Evolutionary conservation across 2,888 invertebrate species (phyloP), one percentile per base, ranked within the genome.

Genomic region (Uropetala carovei): DNA sequence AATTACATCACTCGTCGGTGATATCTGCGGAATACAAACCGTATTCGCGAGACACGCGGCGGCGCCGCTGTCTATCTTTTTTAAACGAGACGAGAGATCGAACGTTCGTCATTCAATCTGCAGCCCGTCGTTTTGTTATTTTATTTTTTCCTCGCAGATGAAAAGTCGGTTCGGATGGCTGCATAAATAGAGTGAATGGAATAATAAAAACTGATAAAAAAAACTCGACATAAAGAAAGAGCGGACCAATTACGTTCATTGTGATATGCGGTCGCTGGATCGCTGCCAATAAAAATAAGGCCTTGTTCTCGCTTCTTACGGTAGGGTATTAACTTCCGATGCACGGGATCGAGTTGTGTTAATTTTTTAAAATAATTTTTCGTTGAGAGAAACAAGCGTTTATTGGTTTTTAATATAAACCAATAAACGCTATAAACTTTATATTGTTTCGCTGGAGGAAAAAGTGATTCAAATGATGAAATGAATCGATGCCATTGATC

Each of bases 261-360:
- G 27, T 13, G 75, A 75, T 75, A 75, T 75, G 75, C 75, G 75
- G 75, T 75, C 75, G 22, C 75, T 75, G 75, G 27, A 75, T 75
- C 22, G 27, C 22, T 27, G 75, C 22, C 14, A 27, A 11, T 22
- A 27, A 11, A 75, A 75, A 75, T 27, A 75, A 27, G 75, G 27
- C 13, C 11, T 13, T 27, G 27, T 75, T 75, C 43, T 43, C 43
- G 5, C 43, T 75, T 27, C 22, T 75, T 75, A 75, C 75, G 13
- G 18, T 27, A 75, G 75, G 22, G 75, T 75, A 75, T 75, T 27
- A 11, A 11, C 75, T 75, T 75, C 27, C 75, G 18, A 27, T 75
- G 22, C 3, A 8, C 10, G 11, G 27, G 22, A 75, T 27, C 75
- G 22, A 75, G 75, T 27, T 22, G 22, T 11, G 27, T 27, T 22